Conservation (phyloP, 1,140 invertebrate species). For the Drosophila sturtevanti region DNA sequence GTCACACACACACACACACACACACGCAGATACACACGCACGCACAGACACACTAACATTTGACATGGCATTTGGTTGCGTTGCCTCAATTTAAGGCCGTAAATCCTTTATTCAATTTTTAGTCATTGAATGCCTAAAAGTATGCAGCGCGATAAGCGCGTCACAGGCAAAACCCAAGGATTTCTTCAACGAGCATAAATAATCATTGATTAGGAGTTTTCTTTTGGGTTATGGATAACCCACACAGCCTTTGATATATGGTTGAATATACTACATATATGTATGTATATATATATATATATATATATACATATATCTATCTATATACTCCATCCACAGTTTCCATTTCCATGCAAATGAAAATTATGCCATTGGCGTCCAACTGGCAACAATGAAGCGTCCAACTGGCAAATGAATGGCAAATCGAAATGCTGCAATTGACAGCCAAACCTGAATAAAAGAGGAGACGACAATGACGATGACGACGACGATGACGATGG, state of each 20-base stretch:
- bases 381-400: slow-evolving; percentile 49
- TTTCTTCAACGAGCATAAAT: slow-evolving; percentile 50
- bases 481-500: not conserved
- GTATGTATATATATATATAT: no score
- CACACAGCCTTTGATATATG: slow-evolving; percentile 23
- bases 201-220: slow-evolving; percentile 61
- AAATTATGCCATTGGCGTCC: slow-evolving; percentile 65
- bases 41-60: slow-evolving; percentile 38
- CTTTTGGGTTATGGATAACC: slow-evolving; percentile 21
- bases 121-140: slow-evolving; percentile 54
- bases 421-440: slow-evolving; percentile 48
- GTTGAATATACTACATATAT: slow-evolving; percentile 33
- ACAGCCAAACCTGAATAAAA: slow-evolving; percentile 43
- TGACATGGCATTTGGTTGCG: slow-evolving; percentile 64
- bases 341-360: slow-evolving; percentile 61
- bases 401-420: slow-evolving; percentile 49
- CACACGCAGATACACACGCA: slow-evolving; percentile 10
- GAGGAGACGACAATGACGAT: slow-evolving; percentile 12
- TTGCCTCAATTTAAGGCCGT: slow-evolving; percentile 58
- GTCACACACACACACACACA: slow-evolving; percentile 48
- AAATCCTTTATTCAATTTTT: slow-evolving; percentile 79
- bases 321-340: slow-evolving; percentile 17
- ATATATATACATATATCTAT: no score
- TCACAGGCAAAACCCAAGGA: slow-evolving; percentile 55
- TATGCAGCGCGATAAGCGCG: slow-evolving; percentile 66